These are phyloP conservation scores for Hycleus phaleratus DNA, from an alignment of 1,140 invertebrate species.

Conservation along the genomic window DNA sequence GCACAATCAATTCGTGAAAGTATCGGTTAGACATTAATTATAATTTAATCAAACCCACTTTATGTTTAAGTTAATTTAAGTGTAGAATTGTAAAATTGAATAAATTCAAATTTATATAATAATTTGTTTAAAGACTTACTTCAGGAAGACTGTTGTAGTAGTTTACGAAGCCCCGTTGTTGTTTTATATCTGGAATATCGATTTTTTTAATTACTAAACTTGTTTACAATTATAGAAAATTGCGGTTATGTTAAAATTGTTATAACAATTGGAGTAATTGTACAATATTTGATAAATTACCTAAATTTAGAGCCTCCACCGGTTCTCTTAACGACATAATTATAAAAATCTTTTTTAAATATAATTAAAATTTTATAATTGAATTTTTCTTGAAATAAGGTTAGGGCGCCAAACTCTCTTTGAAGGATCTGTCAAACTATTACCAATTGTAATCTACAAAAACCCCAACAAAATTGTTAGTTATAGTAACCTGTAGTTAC, in stretches of 20 bases:
- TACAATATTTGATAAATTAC: background rate
- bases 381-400: too few relatives aligned
- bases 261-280: too few relatives aligned
- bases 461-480: too few relatives aligned
- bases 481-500: too few relatives aligned
- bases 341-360: too few relatives aligned
- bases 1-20: too few relatives aligned
- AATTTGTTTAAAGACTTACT: background rate
- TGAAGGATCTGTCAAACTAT: too few relatives aligned
- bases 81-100: background rate
- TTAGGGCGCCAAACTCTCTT: too few relatives aligned
- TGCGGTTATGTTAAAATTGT: background rate
- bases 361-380: too few relatives aligned
- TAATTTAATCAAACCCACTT: background rate
- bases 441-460: too few relatives aligned
- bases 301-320: background rate
- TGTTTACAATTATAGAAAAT: background rate
- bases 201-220: background rate
- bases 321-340: too few relatives aligned
- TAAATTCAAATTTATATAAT: background rate
- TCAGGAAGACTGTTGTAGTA: slow-evolving; percentile 1
- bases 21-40: background rate
- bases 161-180: background rate
- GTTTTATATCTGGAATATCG: slow-evolving; percentile 5
- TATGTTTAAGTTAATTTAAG: slow-evolving; percentile 7